Percentiles rank a stretch among this genome's conserved stretches.
phyloP scores from a whole-genome alignment of 2,113 vertebrate genomes.

The Oxyura jamaicensis region DNA sequence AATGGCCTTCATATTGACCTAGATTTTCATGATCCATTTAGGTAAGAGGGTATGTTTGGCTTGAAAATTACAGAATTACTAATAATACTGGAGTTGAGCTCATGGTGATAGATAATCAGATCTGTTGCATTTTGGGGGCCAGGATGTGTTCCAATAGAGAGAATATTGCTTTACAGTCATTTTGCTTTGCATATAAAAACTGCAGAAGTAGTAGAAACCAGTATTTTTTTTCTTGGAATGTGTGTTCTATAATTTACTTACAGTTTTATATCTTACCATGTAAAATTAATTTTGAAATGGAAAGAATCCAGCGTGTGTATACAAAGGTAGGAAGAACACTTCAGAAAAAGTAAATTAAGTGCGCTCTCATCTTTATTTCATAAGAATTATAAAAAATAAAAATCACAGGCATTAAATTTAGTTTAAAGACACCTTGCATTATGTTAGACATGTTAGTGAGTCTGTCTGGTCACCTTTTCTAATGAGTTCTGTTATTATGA shows the following conservation, averaged over 20 bases:
- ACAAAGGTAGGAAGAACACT: neutral
- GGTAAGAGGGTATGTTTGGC: conserved; percentile 73
- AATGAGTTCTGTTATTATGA: neutral
- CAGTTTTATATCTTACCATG: neutral
- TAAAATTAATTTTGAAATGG: neutral
- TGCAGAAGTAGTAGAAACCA: neutral
- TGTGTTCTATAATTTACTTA: neutral
- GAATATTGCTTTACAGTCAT: neutral
- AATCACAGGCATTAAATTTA: neutral
- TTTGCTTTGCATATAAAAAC: neutral
- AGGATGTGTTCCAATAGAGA: neutral
- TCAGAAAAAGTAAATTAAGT: neutral
- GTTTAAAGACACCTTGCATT: neutral
- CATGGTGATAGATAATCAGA: neutral
- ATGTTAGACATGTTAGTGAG: neutral
- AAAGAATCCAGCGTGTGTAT: neutral
- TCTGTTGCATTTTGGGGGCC: neutral
- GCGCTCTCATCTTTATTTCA: neutral
- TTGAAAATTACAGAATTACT: neutral
- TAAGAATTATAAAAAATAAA: neutral
- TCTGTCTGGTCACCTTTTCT: neutral
- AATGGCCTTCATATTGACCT: conserved; percentile 91
- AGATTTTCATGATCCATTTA: conserved; percentile 89
- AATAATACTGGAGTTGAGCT: neutral
- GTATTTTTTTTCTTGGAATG: neutral